A percentile compares a stretch with the other conserved stretches of the same genome.
These are phyloP conservation scores for Lasioglossum calceatum DNA, from an alignment of 2,888 invertebrate genomes.

Conservation along the genomic window DNA sequence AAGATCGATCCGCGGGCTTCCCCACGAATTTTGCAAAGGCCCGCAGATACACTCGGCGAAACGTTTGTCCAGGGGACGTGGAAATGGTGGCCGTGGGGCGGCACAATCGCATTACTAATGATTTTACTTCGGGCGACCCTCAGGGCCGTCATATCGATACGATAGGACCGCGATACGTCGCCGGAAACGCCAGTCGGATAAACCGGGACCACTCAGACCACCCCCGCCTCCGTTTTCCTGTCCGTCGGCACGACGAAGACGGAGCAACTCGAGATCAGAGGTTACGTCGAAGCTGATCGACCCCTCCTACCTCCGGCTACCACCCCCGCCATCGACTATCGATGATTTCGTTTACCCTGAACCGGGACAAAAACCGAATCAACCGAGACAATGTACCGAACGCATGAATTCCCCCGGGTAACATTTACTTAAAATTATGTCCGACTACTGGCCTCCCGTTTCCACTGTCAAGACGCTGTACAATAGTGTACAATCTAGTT, in stretches of 20 bases:
- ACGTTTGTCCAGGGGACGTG: constrained; percentile 47
- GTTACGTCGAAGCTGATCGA: constrained; percentile 76
- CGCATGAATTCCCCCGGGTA: constrained; percentile 43
- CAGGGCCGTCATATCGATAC: constrained; percentile 79
- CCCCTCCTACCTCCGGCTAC: constrained; percentile 48
- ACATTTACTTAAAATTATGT: constrained; percentile 54
- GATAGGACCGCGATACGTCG: constrained; percentile 76
- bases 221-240: constrained; percentile 45
- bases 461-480: not conserved
- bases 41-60: constrained; percentile 37
- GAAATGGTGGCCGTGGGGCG: constrained; percentile 58
- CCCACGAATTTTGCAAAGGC: constrained; percentile 55
- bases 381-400: constrained; percentile 34
- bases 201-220: constrained; percentile 67
- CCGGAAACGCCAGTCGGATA: constrained; percentile 76
- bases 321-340: constrained; percentile 65
- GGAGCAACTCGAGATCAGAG: constrained; percentile 63
- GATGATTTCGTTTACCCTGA: constrained; percentile 79
- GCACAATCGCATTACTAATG: constrained; percentile 81
- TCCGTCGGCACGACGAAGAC: constrained; percentile 37
- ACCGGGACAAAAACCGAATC: constrained; percentile 62
- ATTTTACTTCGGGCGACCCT: constrained; percentile 79
- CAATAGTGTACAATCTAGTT: not conserved
- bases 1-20: not conserved
- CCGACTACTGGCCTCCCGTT: not conserved